Evolutionary conservation across 1,140 invertebrate species (phyloP).

Genomic region (Orius insidiosus): DNA sequence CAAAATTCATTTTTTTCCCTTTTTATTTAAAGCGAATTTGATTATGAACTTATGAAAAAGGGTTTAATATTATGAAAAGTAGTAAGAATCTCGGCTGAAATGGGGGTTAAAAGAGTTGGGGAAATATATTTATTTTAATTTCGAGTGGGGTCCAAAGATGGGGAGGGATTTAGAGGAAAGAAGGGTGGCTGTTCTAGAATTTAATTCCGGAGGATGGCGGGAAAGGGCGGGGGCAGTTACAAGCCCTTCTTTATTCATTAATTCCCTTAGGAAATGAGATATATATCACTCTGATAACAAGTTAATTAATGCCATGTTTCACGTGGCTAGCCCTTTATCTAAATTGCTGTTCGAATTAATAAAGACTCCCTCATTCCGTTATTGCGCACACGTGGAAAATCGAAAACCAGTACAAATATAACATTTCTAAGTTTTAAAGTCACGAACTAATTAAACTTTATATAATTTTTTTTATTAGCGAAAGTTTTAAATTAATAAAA

Average conservation of each 20-base stretch:
- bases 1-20: no score
- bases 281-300: constrained; percentile 16
- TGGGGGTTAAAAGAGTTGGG: no score
- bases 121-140: no score
- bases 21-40: no score
- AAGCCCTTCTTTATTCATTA: constrained; percentile 13
- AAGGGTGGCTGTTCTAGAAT: constrained; percentile 1
- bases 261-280: constrained; percentile 15
- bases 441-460: constrained; percentile 8
- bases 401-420: constrained; percentile 1
- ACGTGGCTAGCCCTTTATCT: constrained; percentile 14
- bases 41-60: no score
- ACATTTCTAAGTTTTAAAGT: constrained; percentile 7
- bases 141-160: no score
- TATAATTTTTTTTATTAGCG: not conserved
- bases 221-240: constrained; percentile 7
- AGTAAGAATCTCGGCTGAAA: no score
- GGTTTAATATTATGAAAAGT: no score
- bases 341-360: constrained; percentile 17
- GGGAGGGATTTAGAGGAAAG: no score
- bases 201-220: constrained; percentile 6
- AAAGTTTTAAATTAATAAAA: not conserved
- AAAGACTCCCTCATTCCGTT: constrained; percentile 9
- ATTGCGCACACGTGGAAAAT: not conserved
- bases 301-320: constrained; percentile 16